Percentiles rank a stretch among this genome's conserved stretches.
Evolutionary conservation across 2,888 invertebrate species (phyloP).

Genomic region (Monoplex corrugatus): DNA sequence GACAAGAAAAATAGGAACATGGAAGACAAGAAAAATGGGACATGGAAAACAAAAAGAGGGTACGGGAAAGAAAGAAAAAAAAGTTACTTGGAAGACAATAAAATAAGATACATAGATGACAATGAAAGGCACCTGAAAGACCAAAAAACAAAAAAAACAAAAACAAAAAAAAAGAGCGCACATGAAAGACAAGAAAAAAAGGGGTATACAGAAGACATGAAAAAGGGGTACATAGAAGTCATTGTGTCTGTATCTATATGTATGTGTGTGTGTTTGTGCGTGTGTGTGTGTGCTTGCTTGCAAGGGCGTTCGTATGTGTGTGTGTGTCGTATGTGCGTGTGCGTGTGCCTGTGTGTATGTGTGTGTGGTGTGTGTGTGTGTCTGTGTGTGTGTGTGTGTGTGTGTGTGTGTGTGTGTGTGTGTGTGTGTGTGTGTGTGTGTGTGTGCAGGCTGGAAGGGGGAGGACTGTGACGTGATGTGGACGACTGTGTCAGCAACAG

Average conservation of each 20-base stretch:
- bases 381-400: background rate
- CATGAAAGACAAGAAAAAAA: too few species aligned
- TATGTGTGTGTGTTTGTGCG: background rate
- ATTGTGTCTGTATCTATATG: background rate
- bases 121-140: too few species aligned
- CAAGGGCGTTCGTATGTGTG: background rate
- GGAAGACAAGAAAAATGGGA: too few species aligned
- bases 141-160: too few species aligned
- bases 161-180: too few species aligned
- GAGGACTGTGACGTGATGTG: constrained; percentile 39
- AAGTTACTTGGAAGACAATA: too few species aligned
- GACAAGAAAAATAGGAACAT: too few species aligned
- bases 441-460: constrained; percentile 44
- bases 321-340: background rate
- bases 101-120: too few species aligned
- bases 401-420: background rate
- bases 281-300: background rate
- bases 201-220: too few species aligned
- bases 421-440: background rate
- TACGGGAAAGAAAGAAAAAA: too few species aligned
- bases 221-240: too few species aligned
- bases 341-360: background rate
- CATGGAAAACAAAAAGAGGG: too few species aligned
- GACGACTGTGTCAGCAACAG: constrained; percentile 39
- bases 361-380: background rate